A percentile compares a stretch with the other conserved stretches of the same genome.
phyloP scores from a whole-genome alignment of 2,113 vertebrate species.

The Corvus moneduloides region DNA sequence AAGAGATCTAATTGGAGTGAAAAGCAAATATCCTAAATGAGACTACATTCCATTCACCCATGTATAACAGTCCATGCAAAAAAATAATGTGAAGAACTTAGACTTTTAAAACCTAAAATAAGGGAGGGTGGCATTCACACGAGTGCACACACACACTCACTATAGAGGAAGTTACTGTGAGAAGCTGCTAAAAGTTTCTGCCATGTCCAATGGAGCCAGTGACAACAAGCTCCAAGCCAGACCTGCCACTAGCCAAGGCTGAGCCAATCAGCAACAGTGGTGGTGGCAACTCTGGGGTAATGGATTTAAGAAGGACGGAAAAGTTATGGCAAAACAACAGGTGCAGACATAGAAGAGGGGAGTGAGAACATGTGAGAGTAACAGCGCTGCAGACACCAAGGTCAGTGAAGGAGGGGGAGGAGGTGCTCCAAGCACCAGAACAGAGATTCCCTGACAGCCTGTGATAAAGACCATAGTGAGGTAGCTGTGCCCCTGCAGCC shows the following conservation, averaged over 20 bases:
- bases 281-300: not conserved
- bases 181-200: not conserved
- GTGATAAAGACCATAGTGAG: no score
- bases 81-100: not conserved
- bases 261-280: not conserved
- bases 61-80: not conserved
- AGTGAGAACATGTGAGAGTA: not conserved
- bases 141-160: not conserved
- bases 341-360: not conserved
- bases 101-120: not conserved
- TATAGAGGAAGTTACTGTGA: not conserved
- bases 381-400: not conserved
- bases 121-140: fast-evolving
- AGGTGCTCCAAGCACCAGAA: not conserved
- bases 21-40: not conserved
- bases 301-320: not conserved
- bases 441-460: no score
- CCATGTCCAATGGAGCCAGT: not conserved
- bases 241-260: not conserved
- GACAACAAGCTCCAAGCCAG: not conserved
- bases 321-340: not conserved
- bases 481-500: not conserved
- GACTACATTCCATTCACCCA: not conserved
- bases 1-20: not conserved
- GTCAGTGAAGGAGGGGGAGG: not conserved